These are phyloP conservation scores for Chrysoperla carnea DNA, from an alignment of 1,140 invertebrate genomes.

Conservation along the genomic window DNA sequence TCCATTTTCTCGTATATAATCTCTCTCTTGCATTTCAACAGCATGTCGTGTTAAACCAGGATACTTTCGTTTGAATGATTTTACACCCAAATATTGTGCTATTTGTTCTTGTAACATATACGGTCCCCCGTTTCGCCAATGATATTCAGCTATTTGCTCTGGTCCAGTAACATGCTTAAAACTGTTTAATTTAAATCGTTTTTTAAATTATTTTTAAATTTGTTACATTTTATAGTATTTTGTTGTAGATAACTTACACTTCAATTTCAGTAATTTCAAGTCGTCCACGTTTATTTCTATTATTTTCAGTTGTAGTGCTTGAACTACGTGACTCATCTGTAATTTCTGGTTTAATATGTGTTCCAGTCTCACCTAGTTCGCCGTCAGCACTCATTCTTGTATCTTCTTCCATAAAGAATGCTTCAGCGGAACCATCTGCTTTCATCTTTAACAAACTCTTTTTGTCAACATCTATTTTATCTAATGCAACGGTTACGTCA, in stretches of 20 bases:
- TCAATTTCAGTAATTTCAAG: constrained; percentile 56
- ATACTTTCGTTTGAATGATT: constrained; percentile 91
- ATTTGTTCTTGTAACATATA: constrained; percentile 87
- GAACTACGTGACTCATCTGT: constrained; percentile 2
- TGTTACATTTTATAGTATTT: not conserved
- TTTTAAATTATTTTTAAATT: constrained; percentile 1
- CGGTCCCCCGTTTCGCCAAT: constrained; percentile 65
- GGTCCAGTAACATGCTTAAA: constrained; percentile 44
- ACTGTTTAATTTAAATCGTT: constrained; percentile 1
- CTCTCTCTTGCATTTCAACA: constrained; percentile 77
- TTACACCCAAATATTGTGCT: constrained; percentile 78
- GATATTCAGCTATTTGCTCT: constrained; percentile 82
- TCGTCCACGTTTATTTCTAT: constrained; percentile 3
- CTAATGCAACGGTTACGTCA: not conserved
- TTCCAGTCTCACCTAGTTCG: constrained; percentile 31
- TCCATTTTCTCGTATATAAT: constrained; percentile 67
- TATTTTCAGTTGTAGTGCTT: not conserved
- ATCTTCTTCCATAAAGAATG: constrained; percentile 55
- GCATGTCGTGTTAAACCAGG: constrained; percentile 69
- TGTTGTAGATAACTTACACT: constrained; percentile 18
- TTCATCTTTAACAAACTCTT: not conserved
- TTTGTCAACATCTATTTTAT: constrained; percentile 2
- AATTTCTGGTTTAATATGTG: constrained; percentile 14
- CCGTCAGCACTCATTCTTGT: constrained; percentile 72
- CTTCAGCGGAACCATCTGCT: constrained; percentile 14